Base-by-base conservation (phyloP, 2,888 invertebrate genomes). In the Aleiodes alternator region DNA sequence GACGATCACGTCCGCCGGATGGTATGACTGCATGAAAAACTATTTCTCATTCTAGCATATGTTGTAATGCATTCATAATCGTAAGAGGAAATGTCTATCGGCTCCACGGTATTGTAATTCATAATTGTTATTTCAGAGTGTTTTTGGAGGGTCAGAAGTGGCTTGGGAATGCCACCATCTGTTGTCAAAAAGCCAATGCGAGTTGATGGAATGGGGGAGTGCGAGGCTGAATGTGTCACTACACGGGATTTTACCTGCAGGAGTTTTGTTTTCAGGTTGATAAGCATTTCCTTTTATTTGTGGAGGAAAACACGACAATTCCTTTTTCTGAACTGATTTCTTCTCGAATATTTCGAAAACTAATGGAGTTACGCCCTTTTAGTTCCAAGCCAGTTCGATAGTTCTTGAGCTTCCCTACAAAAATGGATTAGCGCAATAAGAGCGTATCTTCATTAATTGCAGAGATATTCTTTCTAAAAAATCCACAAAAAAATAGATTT, bases 141-240 rank as follows among this genome's bases (percentile, higher is more conserved):
- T 84, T 96, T 96, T 88, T 95, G 95, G 92, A 93, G 96, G 80
- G 94, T 95, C 0, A 92, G 95, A 9, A 95, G 95, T 69, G 94
- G 94, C 0, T 92, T 94, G 1, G 92, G 94, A 2, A 92, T 96
- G 73, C 92, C 92, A 12, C 92, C 92, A 3, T 89, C 91, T 0
- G 92, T 94, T 0, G 92, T 93, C 0, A 90, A 93, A n/a, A 93
- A 94, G 12, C 92, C 95, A 0, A 86, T 95, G 0, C 92, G 92
- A 0, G 94, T 93, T 0, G 76, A 84, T 6, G 94, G 94, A 0
- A 91, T 96, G 3, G 95, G 95, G 0, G 95, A 96, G 23, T 96
- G 96, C 82, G 95, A 96, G 86, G 91, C 94, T 8, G 95, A 95
- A 81, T 96, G 96, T 82, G 92, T 96, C 5, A 90, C 93, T n/a